A percentile compares a stretch with the other conserved stretches of the same genome.
These are phyloP conservation scores for Catostomus latipinnis DNA, from an alignment of 2,797 vertebrate species.

Conservation along the genomic window DNA sequence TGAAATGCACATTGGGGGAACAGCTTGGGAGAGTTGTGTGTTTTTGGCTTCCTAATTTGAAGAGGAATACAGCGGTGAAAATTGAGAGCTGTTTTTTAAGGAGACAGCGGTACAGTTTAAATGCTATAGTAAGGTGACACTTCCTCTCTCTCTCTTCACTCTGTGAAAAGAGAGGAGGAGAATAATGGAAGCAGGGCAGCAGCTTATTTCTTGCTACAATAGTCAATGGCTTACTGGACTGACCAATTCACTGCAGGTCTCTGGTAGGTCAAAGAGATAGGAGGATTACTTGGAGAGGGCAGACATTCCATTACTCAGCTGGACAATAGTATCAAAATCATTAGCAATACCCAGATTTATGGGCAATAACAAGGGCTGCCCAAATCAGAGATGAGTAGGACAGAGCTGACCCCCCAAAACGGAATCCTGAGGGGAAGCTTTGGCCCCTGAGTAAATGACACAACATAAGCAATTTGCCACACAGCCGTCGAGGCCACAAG, in stretches of 20 bases:
- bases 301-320: constrained; percentile 48
- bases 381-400: constrained; percentile 24
- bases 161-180: constrained; percentile 1
- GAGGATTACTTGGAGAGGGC: constrained; percentile 45
- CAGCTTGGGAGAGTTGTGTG: constrained; percentile 17
- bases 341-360: constrained; percentile 50
- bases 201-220: constrained; percentile 47
- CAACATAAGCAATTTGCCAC: constrained; percentile 49
- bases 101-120: constrained; percentile 46
- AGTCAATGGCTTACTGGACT: constrained; percentile 28
- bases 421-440: constrained; percentile 16
- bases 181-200: constrained; percentile 38
- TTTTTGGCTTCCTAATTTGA: constrained; percentile 28
- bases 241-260: constrained; percentile 47
- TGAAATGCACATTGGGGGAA: constrained; percentile 32
- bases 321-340: constrained; percentile 54
- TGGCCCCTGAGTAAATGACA: constrained; percentile 28
- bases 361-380: constrained; percentile 33
- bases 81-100: constrained; percentile 50
- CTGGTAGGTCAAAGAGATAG: constrained; percentile 52
- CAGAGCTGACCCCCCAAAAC: constrained; percentile 10
- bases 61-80: constrained; percentile 48
- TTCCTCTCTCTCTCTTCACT: constrained; percentile 6
- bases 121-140: constrained; percentile 12
- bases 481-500: not conserved